These are phyloP conservation scores for Conger conger DNA, from an alignment of 2,113 vertebrate species.

Conservation along the genomic window DNA sequence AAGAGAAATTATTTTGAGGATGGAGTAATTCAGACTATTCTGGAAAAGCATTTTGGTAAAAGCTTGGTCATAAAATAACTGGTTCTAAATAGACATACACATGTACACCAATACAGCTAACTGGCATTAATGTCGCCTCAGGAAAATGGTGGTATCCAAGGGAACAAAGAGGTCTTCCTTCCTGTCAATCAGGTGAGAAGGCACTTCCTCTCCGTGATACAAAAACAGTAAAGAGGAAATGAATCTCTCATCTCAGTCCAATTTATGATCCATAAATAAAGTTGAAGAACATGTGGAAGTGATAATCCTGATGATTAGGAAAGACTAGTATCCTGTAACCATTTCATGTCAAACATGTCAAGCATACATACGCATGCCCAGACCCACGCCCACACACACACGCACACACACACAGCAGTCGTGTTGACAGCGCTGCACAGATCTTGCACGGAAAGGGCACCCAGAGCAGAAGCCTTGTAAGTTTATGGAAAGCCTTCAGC, in stretches of 20 bases:
- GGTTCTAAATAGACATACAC: background rate
- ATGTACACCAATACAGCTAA: background rate
- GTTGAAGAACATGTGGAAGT: slow-evolving; percentile 33
- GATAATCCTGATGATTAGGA: slow-evolving; percentile 31
- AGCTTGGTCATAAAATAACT: background rate
- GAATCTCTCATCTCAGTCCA: slow-evolving; percentile 20
- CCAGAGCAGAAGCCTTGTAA: background rate
- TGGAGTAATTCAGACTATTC: background rate
- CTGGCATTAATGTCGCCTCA: background rate
- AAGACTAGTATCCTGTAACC: slow-evolving; percentile 50
- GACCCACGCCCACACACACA: no score
- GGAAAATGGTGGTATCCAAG: background rate
- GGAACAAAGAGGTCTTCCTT: background rate
- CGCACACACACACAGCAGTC: slow-evolving; percentile 51
- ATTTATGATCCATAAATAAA: slow-evolving; percentile 30
- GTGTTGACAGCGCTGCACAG: slow-evolving; percentile 41
- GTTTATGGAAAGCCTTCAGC: slow-evolving; percentile 36
- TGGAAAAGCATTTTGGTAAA: background rate
- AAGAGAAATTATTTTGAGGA: no score
- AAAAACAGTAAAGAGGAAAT: slow-evolving; percentile 8
- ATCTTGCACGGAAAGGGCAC: background rate
- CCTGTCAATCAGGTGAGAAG: background rate
- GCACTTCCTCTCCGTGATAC: background rate
- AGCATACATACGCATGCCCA: slow-evolving; percentile 28
- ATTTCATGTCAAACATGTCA: slow-evolving; percentile 61